Percentiles rank a stretch among this genome's conserved stretches.
Evolutionary conservation across 2,113 vertebrate species (phyloP).

Genomic region (Sardina pilchardus): DNA sequence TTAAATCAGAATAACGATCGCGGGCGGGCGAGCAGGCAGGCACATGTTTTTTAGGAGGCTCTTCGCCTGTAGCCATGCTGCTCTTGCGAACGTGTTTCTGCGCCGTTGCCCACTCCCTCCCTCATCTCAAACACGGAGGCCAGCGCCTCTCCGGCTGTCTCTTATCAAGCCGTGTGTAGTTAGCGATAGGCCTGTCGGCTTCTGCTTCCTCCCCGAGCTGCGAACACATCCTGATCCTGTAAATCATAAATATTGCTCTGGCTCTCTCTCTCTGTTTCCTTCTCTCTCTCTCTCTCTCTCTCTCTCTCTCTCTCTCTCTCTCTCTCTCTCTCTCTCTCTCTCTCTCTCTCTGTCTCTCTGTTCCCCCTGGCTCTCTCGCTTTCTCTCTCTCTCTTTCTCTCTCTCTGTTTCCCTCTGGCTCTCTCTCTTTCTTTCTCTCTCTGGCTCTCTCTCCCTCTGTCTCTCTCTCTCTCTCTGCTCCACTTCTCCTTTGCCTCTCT

Average conservation of each 20-base stretch:
- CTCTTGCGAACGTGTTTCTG: constrained; percentile 31
- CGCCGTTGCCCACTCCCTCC: neutral
- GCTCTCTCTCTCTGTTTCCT: neutral
- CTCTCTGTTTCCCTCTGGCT: constrained; percentile 24
- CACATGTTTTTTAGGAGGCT: neutral
- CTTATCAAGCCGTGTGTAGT: constrained; percentile 55
- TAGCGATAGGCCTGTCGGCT: constrained; percentile 49
- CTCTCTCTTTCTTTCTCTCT: neutral
- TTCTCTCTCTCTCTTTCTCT: neutral
- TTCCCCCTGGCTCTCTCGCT: constrained; percentile 20
- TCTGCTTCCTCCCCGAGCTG: constrained; percentile 51
- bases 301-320: neutral
- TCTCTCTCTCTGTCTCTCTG: neutral
- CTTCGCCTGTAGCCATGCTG: neutral
- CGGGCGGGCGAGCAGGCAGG: neutral
- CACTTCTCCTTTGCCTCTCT: neutral
- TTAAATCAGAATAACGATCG: neutral
- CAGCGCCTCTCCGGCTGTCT: constrained; percentile 29
- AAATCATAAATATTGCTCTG: constrained; percentile 57
- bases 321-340: neutral
- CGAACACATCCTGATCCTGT: constrained; percentile 61
- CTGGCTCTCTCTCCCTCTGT: neutral
- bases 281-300: neutral
- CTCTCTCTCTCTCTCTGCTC: neutral
- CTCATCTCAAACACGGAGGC: constrained; percentile 28